phyloP scores from a whole-genome alignment of 2,797 vertebrate species.

The Molothrus ater region DNA sequence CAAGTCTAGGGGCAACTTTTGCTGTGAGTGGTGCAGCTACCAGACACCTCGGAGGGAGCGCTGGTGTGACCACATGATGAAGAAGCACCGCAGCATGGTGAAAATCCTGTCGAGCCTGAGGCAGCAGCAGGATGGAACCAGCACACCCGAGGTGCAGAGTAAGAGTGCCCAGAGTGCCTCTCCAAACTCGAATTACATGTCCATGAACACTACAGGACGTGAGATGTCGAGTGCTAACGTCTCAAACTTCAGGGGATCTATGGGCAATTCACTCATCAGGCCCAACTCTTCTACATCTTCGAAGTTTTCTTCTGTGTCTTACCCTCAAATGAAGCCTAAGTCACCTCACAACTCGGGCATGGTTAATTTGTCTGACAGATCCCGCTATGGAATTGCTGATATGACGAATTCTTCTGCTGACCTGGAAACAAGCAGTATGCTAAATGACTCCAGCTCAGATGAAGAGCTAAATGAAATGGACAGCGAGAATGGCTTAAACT shows the following conservation, averaged over 20 bases:
- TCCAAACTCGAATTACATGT: slow-evolving; percentile 80
- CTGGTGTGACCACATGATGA: slow-evolving; percentile 96
- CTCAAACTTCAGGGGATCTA: slow-evolving; percentile 76
- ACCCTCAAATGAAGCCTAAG: slow-evolving; percentile 87
- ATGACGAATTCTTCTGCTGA: slow-evolving; percentile 82
- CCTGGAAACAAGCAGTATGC: slow-evolving; percentile 84
- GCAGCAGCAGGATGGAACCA: slow-evolving; percentile 82
- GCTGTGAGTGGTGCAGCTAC: slow-evolving; percentile 97
- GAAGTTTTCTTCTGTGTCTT: slow-evolving; percentile 86
- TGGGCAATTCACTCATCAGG: slow-evolving; percentile 79
- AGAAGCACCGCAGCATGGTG: slow-evolving; percentile 95
- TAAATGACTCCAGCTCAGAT: slow-evolving; percentile 94
- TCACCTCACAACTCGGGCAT: slow-evolving; percentile 87
- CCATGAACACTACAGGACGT: slow-evolving; percentile 76
- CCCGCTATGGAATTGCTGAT: slow-evolving; percentile 82
- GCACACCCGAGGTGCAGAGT: slow-evolving; percentile 81
- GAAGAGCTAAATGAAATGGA: slow-evolving; percentile 92
- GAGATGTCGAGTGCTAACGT: slow-evolving; percentile 77
- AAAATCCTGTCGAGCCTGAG: slow-evolving; percentile 89
- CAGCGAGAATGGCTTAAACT: slow-evolving; percentile 88
- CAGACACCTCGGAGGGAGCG: slow-evolving; percentile 91
- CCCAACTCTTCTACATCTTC: slow-evolving; percentile 76
- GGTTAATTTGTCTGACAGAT: slow-evolving; percentile 89
- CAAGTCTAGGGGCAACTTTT: slow-evolving; percentile 87
- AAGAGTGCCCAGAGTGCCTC: slow-evolving; percentile 83